Evolutionary conservation across 1,140 invertebrate genomes (phyloP).

Genomic region (Heliconius eleuchia): DNA sequence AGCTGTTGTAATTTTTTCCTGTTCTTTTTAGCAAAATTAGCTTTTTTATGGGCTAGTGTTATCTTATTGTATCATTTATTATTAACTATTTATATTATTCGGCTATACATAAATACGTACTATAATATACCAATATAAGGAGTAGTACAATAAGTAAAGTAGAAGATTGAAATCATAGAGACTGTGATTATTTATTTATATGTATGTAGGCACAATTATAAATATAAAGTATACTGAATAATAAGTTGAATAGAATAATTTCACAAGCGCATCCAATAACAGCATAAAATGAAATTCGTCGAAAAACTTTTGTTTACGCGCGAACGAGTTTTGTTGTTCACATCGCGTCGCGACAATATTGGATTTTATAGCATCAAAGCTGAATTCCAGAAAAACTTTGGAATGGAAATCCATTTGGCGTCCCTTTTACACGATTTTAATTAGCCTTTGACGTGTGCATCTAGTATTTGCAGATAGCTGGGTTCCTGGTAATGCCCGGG

Average conservation of each 20-base stretch:
- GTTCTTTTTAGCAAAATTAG: too few species aligned
- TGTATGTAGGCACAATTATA: too few species aligned
- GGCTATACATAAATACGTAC: too few species aligned
- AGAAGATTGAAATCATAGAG: too few species aligned
- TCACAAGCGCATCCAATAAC: background rate
- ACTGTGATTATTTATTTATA: too few species aligned
- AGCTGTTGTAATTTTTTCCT: too few species aligned
- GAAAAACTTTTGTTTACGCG: constrained; percentile 16
- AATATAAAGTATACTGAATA: too few species aligned
- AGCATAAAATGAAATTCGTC: background rate
- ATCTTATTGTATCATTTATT: too few species aligned
- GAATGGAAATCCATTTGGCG: constrained; percentile 15
- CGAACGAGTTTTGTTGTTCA: constrained; percentile 22
- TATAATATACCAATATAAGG: too few species aligned
- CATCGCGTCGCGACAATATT: constrained; percentile 16
- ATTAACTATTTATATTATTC: too few species aligned
- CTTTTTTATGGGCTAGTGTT: too few species aligned
- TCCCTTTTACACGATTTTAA: constrained; percentile 33
- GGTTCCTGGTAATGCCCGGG: constrained; percentile 9
- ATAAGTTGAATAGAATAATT: background rate
- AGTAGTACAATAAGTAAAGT: too few species aligned
- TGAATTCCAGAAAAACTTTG: constrained; percentile 29
- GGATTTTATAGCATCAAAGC: constrained; percentile 29
- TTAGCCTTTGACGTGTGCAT: constrained; percentile 28
- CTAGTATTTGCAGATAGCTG: constrained; percentile 24